phyloP scores from a whole-genome alignment of 2,113 vertebrate genomes.

The Psittacula cyanocephala region DNA sequence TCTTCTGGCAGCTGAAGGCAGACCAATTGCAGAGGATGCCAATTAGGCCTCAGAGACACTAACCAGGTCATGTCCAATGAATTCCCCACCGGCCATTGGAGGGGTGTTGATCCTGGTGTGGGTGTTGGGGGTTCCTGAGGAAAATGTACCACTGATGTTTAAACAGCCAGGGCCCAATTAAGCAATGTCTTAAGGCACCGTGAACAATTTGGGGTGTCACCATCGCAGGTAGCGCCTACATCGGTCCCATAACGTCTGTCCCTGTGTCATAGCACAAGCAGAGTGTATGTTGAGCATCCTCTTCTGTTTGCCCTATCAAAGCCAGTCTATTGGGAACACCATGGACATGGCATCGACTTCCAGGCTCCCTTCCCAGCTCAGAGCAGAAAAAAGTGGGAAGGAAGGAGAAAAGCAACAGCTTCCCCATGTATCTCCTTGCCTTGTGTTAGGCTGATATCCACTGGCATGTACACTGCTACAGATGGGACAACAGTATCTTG shows the following conservation, averaged over 20 bases:
- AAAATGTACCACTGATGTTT: fast-evolving
- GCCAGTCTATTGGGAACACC: neutral
- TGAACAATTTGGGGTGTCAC: neutral
- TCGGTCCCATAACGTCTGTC: neutral
- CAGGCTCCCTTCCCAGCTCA: neutral
- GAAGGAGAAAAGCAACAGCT: neutral
- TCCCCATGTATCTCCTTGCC: neutral
- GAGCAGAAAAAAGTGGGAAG: neutral
- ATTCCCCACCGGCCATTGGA: neutral
- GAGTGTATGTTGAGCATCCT: neutral
- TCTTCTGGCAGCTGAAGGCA: conserved; percentile 31
- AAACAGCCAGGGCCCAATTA: fast-evolving
- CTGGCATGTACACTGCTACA: conserved; percentile 30
- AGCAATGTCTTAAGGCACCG: fast-evolving
- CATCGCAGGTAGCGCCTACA: neutral
- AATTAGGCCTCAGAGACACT: conserved; percentile 34
- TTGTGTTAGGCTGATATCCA: conserved; percentile 38
- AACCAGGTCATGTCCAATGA: conserved; percentile 18
- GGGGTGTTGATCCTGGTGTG: neutral
- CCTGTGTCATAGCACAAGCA: neutral
- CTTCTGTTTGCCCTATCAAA: neutral
- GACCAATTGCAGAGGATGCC: neutral
- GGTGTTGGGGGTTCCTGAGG: neutral
- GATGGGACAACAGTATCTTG: conserved; percentile 55
- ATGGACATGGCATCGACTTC: neutral